These are phyloP conservation scores for Drosophila multiciliata DNA, from an alignment of 2,888 invertebrate species.

Conservation along the genomic window DNA sequence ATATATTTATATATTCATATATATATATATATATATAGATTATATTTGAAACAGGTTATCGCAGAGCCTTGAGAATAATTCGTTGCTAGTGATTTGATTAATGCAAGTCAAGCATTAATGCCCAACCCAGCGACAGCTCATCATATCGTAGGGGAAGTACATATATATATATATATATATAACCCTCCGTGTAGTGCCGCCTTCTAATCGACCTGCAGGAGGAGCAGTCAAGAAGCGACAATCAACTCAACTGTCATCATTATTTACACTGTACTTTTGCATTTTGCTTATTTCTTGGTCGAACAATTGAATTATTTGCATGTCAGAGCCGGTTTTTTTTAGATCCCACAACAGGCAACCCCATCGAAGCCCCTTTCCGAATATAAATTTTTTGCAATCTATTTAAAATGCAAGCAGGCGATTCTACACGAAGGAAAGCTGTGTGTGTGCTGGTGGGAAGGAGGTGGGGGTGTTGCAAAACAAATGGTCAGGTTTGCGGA, in stretches of 20 bases:
- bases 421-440: not conserved
- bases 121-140: slow-evolving; percentile 10
- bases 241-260: slow-evolving; percentile 3
- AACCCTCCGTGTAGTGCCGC: not conserved
- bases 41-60: slow-evolving; percentile 45
- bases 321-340: slow-evolving; percentile 41
- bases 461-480: slow-evolving; percentile 1
- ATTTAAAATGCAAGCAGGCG: slow-evolving; percentile 42
- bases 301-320: slow-evolving; percentile 46
- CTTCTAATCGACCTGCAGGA: slow-evolving; percentile 6
- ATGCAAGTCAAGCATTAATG: slow-evolving; percentile 25
- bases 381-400: slow-evolving; percentile 36
- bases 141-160: not conserved
- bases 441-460: not conserved
- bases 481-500: slow-evolving; percentile 40
- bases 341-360: slow-evolving; percentile 16
- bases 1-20: not conserved
- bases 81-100: slow-evolving; percentile 33
- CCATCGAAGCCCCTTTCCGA: slow-evolving; percentile 32
- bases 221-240: not conserved
- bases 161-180: not conserved
- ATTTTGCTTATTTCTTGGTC: slow-evolving; percentile 20
- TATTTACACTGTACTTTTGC: slow-evolving; percentile 1
- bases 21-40: slow-evolving; percentile 8
- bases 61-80: slow-evolving; percentile 22